Base-by-base conservation (phyloP, 2,113 vertebrate genomes). In the Colinus virginianus region DNA sequence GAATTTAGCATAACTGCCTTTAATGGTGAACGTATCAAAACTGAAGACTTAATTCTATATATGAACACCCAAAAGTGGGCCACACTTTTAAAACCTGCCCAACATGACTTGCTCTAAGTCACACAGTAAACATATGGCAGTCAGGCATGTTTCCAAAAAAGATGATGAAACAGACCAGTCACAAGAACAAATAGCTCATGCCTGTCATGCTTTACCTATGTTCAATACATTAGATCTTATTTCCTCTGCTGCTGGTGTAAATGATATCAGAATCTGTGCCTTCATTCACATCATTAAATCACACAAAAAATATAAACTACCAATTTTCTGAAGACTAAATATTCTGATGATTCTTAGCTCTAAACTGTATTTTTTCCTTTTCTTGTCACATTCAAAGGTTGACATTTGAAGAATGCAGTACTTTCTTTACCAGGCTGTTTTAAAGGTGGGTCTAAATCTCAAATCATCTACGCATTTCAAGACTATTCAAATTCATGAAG, bases 401-500 rank as follows among this genome's bases (percentile, higher is more conserved):
- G 94, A 96, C 94, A 90, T 78, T 79, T 92, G 78, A 96, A 94
- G 90, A 96, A 95, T 94, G 92, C 75, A 84, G 63, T 48, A 90
- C 70, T 95, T 59, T 89, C 80, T 93, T 94, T 76, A 87, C 67
- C 42, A 84, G 53, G 90, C 49, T 84, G 94, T 93, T 94, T 84
- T 10, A 77, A 93, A 90, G 88, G 74, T 79, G 38, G 88, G 63
- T 94, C 95, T 90, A 94, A 96, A 82, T 82, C 94, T 96, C 75
- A 96, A 89, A 87, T 93, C 90, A 91, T 83, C 90, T 94, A 19
- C 66, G 84, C 92, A 89, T 92, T 96, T 96, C 87, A 94, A 90
- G 84, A 93, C 95, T 94, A 93, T 94, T 96, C 94, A 94, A 93
- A 96, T 87, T 95, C 81, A 90, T 83, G 87, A 95, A 90, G 84